phyloP scores from a whole-genome alignment of 2,888 invertebrate genomes.

The Gastrophysa polygoni region DNA sequence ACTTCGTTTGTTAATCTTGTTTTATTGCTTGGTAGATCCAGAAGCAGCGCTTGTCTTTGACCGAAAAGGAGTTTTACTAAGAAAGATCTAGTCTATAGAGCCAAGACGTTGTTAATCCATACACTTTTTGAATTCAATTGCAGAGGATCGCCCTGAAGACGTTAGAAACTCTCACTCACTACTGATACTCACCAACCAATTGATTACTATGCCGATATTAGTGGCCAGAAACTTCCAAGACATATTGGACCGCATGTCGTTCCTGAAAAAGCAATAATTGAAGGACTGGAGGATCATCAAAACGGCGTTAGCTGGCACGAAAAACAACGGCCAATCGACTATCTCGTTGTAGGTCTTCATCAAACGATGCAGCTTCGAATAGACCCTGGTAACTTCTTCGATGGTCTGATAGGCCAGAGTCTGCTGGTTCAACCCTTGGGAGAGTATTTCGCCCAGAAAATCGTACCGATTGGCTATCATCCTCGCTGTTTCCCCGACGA shows the following conservation, averaged over 20 bases:
- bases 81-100: too few species aligned
- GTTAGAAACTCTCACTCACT: too few species aligned
- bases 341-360: conserved; percentile 2
- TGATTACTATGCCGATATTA: background rate
- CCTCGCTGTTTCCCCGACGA: background rate
- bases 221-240: background rate
- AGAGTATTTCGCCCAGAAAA: too few species aligned
- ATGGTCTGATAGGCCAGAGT: too few species aligned
- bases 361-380: background rate
- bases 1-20: too few species aligned
- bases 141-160: too few species aligned
- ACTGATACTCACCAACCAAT: background rate
- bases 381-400: too few species aligned
- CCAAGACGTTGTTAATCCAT: too few species aligned
- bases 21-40: too few species aligned
- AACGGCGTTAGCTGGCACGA: background rate
- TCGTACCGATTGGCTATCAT: background rate
- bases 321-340: conserved; percentile 5
- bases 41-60: too few species aligned
- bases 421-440: background rate
- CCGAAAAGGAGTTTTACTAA: too few species aligned
- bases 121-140: too few species aligned
- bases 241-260: background rate
- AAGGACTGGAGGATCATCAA: background rate
- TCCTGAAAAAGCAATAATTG: background rate